Percentiles rank a stretch among this genome's conserved stretches.
These are phyloP conservation scores for Craniophora ligustri DNA, from an alignment of 2,888 invertebrate species.

Conservation along the genomic window DNA sequence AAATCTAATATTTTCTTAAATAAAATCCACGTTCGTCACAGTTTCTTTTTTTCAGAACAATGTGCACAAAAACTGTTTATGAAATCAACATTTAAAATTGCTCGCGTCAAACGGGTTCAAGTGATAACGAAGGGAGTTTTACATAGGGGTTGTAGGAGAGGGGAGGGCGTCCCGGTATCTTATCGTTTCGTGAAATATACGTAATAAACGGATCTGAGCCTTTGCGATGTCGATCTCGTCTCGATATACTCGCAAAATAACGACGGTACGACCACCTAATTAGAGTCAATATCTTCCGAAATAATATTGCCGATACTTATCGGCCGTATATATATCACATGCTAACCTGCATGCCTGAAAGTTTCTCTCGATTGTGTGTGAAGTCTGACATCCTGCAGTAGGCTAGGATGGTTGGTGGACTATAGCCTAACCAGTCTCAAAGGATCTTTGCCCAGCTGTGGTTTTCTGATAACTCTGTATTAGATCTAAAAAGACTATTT, in stretches of 20 bases:
- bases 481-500: too few species aligned
- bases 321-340: too few species aligned
- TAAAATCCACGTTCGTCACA: slow-evolving; percentile 5
- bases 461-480: too few species aligned
- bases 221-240: neutral
- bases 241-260: neutral
- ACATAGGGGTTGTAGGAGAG: neutral
- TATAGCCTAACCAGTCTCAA: too few species aligned
- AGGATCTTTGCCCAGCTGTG: too few species aligned
- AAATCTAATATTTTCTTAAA: slow-evolving; percentile 10
- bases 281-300: too few species aligned
- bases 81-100: slow-evolving; percentile 52
- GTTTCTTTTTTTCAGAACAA: slow-evolving; percentile 16
- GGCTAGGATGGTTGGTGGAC: too few species aligned
- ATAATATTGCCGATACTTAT: too few species aligned
- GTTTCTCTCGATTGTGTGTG: too few species aligned
- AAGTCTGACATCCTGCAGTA: too few species aligned
- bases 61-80: slow-evolving; percentile 35
- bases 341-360: too few species aligned
- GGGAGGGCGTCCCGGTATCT: slow-evolving; percentile 25
- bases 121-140: slow-evolving; percentile 21
- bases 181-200: slow-evolving; percentile 40
- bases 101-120: slow-evolving; percentile 28
- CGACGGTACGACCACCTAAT: too few species aligned
- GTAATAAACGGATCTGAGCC: slow-evolving; percentile 8